phyloP scores from a whole-genome alignment of 2,888 invertebrate genomes.

The Nomada goodeniana region DNA sequence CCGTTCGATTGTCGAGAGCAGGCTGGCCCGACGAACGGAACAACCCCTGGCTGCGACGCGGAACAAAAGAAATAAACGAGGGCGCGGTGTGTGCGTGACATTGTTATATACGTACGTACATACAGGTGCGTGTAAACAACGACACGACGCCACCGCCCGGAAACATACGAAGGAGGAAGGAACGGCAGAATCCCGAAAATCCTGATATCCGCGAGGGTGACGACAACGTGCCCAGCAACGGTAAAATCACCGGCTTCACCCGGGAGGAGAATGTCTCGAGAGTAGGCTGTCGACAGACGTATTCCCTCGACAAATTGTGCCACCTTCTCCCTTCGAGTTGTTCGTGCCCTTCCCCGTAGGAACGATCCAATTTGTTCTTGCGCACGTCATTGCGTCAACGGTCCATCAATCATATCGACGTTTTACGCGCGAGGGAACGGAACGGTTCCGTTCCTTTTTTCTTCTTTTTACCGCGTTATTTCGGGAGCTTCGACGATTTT shows the following conservation, averaged over 20 bases:
- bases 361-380: constrained; percentile 68
- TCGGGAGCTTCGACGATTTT: neutral
- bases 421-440: constrained; percentile 33
- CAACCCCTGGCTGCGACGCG: constrained; percentile 80
- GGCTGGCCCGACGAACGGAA: constrained; percentile 45
- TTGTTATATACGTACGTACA: constrained; percentile 78
- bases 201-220: constrained; percentile 48
- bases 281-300: constrained; percentile 63
- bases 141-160: constrained; percentile 44
- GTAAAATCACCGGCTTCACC: constrained; percentile 65
- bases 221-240: constrained; percentile 71
- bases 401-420: constrained; percentile 63
- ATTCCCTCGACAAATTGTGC: constrained; percentile 71
- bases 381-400: constrained; percentile 59
- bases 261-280: constrained; percentile 30
- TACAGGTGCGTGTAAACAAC: constrained; percentile 78
- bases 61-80: constrained; percentile 84
- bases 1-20: constrained; percentile 56
- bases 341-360: constrained; percentile 26
- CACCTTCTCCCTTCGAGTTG: constrained; percentile 36
- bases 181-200: constrained; percentile 63
- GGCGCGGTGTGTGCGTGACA: constrained; percentile 81
- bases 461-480: neutral
- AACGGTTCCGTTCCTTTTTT: neutral
- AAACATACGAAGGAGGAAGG: constrained; percentile 35